Evolutionary conservation across 2,888 invertebrate genomes (phyloP), one percentile per base, ranked within the genome.

Genomic region (Neocrepidodera transversa): DNA sequence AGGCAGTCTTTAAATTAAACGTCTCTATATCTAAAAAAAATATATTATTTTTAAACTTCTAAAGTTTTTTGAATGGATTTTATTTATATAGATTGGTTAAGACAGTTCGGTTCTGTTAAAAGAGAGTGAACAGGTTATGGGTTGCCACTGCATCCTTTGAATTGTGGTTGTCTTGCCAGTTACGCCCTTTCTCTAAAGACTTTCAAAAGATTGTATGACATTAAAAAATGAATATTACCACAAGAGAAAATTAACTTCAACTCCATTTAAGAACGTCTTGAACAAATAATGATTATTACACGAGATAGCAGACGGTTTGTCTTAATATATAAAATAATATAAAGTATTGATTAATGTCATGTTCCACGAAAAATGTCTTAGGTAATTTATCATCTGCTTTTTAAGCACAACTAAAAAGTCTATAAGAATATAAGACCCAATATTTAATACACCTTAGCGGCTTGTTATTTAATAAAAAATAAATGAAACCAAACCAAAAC

Each of bases 91-190:
- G n/a, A n/a, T n/a, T n/a, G n/a, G n/a, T n/a, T n/a, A n/a, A 26
- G 36, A 18, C 6, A 60, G 60, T 60, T 50, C 66, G 60, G 58
- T n/a, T 67, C 74, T 74, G 70, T 54, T 52, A 48, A 60, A 65
- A 65, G 71, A 69, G 65, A 70, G 66, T 67, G 70, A 76, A 76
- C 75, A 71, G 73, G 75, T 76, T 76, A 74, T 74, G 69, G 72
- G 74, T 70, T 74, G 76, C 75, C 75, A 74, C 76, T 74, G 74
- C 75, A 71, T 74, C 68, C 57, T 76, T 74, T 75, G 75, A 76
- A 76, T 76, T 76, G 76, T 75, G 74, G 76, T 73, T 72, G 71
- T 72, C 75, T 73, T 73, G 71, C 73, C 74, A 75, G 74, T 75
- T 76, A 75, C 76, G 76, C 76, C 76, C 76, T 74, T 71, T 73